Evolutionary conservation across 2,797 vertebrate species (phyloP).

Genomic region (Sebastes miniatus): DNA sequence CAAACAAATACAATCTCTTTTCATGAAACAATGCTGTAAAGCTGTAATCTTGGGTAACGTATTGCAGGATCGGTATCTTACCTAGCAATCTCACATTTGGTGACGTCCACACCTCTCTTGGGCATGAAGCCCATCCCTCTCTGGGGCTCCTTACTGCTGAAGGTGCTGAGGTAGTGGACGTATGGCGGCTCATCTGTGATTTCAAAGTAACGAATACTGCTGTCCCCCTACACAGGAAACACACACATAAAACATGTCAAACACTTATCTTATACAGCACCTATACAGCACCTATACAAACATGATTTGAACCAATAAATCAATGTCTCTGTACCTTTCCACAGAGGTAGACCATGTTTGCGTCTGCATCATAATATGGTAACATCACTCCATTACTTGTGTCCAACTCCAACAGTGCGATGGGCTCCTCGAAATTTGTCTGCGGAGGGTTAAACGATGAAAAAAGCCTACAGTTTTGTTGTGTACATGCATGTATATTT

Average conservation of each 20-base stretch:
- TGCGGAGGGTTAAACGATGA: constrained; percentile 55
- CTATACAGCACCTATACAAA: background rate
- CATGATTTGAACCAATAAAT: background rate
- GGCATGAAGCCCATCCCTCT: constrained; percentile 98
- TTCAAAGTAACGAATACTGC: constrained; percentile 97
- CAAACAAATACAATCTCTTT: background rate
- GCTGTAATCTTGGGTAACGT: background rate
- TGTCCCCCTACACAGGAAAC: constrained; percentile 87
- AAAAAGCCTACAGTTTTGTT: background rate
- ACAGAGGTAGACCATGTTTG: constrained; percentile 94
- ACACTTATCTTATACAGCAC: background rate
- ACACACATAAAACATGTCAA: background rate
- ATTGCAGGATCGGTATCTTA: constrained; percentile 49
- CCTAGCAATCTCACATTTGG: constrained; percentile 97
- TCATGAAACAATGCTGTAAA: background rate
- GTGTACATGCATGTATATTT: background rate
- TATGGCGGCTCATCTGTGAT: constrained; percentile 94
- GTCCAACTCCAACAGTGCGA: constrained; percentile 96
- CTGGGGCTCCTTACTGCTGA: constrained; percentile 97
- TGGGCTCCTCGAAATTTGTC: constrained; percentile 96
- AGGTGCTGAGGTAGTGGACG: constrained; percentile 97
- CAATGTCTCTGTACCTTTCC: constrained; percentile 87
- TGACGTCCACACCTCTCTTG: constrained; percentile 96
- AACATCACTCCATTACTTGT: constrained; percentile 96
- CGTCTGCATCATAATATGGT: constrained; percentile 94